These are phyloP conservation scores for Leucania comma DNA, from an alignment of 2,888 invertebrate species.

Conservation along the genomic window DNA sequence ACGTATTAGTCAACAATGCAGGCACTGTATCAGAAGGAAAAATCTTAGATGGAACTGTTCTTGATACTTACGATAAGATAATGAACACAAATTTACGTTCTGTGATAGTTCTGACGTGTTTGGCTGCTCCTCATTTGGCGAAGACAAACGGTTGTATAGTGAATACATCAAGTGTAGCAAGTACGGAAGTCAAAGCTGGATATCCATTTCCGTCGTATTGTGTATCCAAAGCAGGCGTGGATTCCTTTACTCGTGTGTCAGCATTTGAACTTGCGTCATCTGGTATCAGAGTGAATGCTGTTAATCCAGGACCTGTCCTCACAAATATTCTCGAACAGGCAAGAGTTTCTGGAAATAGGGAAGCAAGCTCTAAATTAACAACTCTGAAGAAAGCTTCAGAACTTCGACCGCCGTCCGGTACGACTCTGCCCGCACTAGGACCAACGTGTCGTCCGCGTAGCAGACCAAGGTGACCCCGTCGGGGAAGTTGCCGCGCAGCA, in stretches of 20 bases:
- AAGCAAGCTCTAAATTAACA: slow-evolving; percentile 6
- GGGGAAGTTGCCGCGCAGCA: no score
- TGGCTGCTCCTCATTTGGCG: slow-evolving; percentile 68
- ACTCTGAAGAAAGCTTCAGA: slow-evolving; percentile 64
- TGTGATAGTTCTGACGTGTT: slow-evolving; percentile 64
- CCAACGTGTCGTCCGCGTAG: no score
- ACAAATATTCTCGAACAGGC: slow-evolving; percentile 29
- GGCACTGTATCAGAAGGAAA: slow-evolving; percentile 56
- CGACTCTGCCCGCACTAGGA: no score
- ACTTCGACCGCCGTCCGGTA: no score
- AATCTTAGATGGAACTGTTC: slow-evolving; percentile 50
- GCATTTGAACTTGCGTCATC: slow-evolving; percentile 39
- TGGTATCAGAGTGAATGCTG: slow-evolving; percentile 50
- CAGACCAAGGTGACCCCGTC: no score
- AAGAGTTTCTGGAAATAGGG: slow-evolving; percentile 8
- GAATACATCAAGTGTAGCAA: slow-evolving; percentile 71
- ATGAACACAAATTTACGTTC: slow-evolving; percentile 73
- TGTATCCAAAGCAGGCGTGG: slow-evolving; percentile 49
- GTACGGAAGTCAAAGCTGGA: not conserved
- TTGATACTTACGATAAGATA: slow-evolving; percentile 67
- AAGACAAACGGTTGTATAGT: slow-evolving; percentile 74
- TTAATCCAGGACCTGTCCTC: slow-evolving; percentile 43
- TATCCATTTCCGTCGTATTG: slow-evolving; percentile 12
- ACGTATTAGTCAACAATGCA: slow-evolving; percentile 74
- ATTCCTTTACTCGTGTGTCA: slow-evolving; percentile 37